Conservation (phyloP, 1,140 invertebrate species). For the Probaryconus sp. region DNA sequence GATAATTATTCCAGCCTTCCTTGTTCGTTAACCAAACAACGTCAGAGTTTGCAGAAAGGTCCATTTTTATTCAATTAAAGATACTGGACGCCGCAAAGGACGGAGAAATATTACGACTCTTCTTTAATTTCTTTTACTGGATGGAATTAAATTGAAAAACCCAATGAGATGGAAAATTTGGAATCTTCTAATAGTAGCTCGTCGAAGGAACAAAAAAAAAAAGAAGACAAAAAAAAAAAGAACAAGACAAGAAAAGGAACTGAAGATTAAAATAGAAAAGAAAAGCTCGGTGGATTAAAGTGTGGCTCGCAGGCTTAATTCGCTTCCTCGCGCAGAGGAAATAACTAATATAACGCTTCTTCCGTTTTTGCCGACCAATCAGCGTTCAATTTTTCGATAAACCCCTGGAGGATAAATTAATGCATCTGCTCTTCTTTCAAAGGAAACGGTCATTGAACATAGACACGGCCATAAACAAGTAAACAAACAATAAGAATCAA, state of each 20-base stretch:
- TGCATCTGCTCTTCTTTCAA: slow-evolving; percentile 14
- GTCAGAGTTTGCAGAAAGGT: too few relatives aligned
- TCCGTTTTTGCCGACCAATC: slow-evolving; percentile 28
- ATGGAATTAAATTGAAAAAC: too few relatives aligned
- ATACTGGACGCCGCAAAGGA: too few relatives aligned
- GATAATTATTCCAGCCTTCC: slow-evolving; percentile 7
- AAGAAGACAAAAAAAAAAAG: neutral
- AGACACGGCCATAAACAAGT: slow-evolving; percentile 9
- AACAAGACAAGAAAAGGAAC: slow-evolving; percentile 2
- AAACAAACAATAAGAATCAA: neutral
- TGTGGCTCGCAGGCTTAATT: slow-evolving; percentile 11
- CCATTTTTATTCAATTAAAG: too few relatives aligned
- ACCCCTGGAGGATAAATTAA: slow-evolving; percentile 30
- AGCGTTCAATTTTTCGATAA: slow-evolving; percentile 45
- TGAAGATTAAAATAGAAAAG: slow-evolving; percentile 2
- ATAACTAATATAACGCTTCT: slow-evolving; percentile 33
- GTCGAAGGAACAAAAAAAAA: too few relatives aligned
- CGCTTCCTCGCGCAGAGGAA: slow-evolving; percentile 33
- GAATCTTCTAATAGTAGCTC: too few relatives aligned
- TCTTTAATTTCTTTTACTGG: too few relatives aligned
- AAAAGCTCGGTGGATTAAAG: slow-evolving; percentile 18
- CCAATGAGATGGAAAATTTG: too few relatives aligned
- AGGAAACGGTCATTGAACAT: slow-evolving; percentile 47
- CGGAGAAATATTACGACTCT: too few relatives aligned
- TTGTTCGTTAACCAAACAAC: too few relatives aligned